A percentile compares a stretch with the other conserved stretches of the same genome.
Evolutionary conservation across 2,113 vertebrate species (phyloP).

Genomic region (Ptychochromis oligacanthus): DNA sequence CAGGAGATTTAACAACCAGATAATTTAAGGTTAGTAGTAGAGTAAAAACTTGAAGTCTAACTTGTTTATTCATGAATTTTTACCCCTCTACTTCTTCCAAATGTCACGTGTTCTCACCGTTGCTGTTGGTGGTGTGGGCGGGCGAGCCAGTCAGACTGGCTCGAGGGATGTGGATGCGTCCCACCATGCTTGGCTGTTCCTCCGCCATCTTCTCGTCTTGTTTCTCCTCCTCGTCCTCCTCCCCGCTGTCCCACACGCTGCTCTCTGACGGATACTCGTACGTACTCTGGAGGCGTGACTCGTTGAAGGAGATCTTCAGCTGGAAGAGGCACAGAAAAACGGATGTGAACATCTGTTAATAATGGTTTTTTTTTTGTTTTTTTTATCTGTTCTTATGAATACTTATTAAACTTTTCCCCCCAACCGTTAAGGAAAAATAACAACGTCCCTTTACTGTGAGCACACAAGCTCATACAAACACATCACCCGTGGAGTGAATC

Average conservation of each 20-base stretch:
- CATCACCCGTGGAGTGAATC: too few species aligned
- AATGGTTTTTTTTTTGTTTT: not conserved
- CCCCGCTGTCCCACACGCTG: conserved; percentile 84
- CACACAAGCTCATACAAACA: not conserved
- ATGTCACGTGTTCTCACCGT: conserved; percentile 78
- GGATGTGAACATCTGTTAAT: not conserved
- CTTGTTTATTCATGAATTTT: not conserved
- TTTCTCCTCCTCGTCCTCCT: conserved; percentile 74
- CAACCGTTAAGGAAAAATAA: not conserved
- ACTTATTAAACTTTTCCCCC: not conserved
- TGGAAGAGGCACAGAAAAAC: conserved; percentile 51
- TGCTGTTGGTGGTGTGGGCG: conserved; percentile 71
- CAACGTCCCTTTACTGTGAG: not conserved
- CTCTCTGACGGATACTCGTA: conserved; percentile 94
- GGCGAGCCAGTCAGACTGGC: conserved; percentile 78
- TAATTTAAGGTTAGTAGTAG: too few species aligned
- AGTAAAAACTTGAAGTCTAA: not conserved
- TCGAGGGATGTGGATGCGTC: conserved; percentile 81
- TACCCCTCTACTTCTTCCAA: not conserved
- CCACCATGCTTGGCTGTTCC: conserved; percentile 74
- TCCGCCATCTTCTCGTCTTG: conserved; percentile 56
- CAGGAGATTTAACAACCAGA: not conserved
- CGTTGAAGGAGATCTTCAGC: conserved; percentile 97
- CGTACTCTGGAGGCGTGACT: conserved; percentile 90
- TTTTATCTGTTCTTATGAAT: not conserved